These are phyloP conservation scores for Meteorus cinctellus DNA, from an alignment of 2,888 invertebrate species.

Conservation along the genomic window DNA sequence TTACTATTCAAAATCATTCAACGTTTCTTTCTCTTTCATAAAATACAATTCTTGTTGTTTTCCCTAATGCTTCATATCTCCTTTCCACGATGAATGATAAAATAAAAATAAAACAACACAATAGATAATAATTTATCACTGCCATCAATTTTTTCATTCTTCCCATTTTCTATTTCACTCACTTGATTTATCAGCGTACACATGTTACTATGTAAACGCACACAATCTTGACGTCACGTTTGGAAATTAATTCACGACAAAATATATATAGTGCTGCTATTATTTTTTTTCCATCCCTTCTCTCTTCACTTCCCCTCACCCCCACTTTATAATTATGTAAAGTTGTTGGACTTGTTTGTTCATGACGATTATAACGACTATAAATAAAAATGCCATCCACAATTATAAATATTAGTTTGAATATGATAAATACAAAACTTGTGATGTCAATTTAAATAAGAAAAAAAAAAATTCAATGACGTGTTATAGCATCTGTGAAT, in stretches of 20 bases:
- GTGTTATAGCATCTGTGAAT: too few relatives aligned
- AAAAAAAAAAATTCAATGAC: background rate
- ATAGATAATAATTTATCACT: slow-evolving; percentile 18
- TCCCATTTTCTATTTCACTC: background rate
- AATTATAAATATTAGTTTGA: background rate
- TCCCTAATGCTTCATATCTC: background rate
- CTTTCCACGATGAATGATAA: background rate
- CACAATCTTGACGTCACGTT: background rate
- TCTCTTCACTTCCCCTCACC: background rate
- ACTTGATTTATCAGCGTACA: background rate
- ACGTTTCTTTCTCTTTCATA: background rate
- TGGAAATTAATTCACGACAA: background rate
- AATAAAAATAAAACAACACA: slow-evolving; percentile 1
- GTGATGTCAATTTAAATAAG: background rate
- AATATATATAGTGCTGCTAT: background rate
- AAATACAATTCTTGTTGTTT: background rate
- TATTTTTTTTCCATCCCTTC: background rate
- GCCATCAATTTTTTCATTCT: background rate
- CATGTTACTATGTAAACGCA: background rate
- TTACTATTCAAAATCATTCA: background rate
- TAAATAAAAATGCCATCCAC: background rate
- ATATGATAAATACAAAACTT: background rate
- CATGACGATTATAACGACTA: background rate
- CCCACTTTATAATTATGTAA: too few relatives aligned
- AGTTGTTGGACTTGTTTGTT: background rate